Base-by-base conservation (phyloP, 1,140 invertebrate genomes). In the Pseudomyrmex cubaensis region DNA sequence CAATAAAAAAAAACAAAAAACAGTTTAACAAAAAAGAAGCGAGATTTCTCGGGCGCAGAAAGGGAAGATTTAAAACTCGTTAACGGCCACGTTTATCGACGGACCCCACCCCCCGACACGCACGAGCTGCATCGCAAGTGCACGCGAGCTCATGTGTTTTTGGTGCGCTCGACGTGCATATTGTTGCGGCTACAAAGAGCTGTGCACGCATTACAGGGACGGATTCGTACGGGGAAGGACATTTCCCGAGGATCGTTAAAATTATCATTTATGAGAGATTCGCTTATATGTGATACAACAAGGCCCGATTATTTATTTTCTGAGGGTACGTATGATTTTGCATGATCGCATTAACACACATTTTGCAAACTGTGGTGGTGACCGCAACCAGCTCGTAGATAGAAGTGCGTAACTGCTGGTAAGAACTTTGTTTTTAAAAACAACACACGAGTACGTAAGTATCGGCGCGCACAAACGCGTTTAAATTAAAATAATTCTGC, bases 61-160 rank as follows among this genome's bases (percentile, higher is more conserved):
- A 54, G 35, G 20, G 7, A 50, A 69, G 44, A 64, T 75, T 87
- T 72, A 66, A 82, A 88, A 85, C 70, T 85, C 86, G 82, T 87
- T 88, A 85, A 88, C 78, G 82, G 20, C 59, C 67, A 7, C 74
- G 75, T 78, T 87, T 88, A 88, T 88, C 85, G 85, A 20, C 72
- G 73, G 54, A 73, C 85, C 54, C 85, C 54, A 80, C 52, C 70
- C 63, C 59, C 20, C 44, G 48, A 25, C 64, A 70, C 66, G 22
- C 74, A 76, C 59, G 50, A 77, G 85, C 48, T 22, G 35, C 84
- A 82, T 48, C 61, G 52, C 46, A 67, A 48, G 54, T 66, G 84
- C 87, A 88, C 82, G 82, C 85, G 75, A 88, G 10, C 83, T 74
- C 74, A 82, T 87, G 80, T 54, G 61, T 84, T 78, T 74, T 84